phyloP scores from a whole-genome alignment of 2,797 vertebrate genomes.

The Myoxocephalus aenaeus region DNA sequence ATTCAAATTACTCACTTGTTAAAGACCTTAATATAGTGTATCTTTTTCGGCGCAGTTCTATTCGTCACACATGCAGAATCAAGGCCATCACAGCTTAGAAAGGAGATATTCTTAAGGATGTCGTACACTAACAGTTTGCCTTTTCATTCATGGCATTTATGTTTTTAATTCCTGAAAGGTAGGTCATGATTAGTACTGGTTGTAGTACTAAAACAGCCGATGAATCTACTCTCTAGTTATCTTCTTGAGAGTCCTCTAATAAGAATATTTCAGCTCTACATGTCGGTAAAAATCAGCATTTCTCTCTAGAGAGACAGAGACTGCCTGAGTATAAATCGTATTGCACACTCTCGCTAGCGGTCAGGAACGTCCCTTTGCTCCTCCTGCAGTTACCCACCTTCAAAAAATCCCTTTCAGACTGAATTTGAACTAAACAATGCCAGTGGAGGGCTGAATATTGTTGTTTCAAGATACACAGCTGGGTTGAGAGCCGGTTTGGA shows the following conservation, averaged over 20 bases:
- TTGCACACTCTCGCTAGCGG: background rate
- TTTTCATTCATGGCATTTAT: too few relatives aligned
- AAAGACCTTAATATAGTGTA: background rate
- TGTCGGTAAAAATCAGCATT: background rate
- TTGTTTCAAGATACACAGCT: background rate
- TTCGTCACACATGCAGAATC: background rate
- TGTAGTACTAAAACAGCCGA: background rate
- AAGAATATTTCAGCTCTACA: background rate
- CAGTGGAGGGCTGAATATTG: background rate
- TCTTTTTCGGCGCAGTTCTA: background rate
- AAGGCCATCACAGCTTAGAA: background rate
- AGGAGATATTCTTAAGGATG: background rate
- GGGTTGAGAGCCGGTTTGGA: constrained; percentile 8
- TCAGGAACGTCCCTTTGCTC: constrained; percentile 20
- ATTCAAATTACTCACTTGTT: background rate
- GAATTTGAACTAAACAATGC: constrained; percentile 25
- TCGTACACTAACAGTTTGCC: background rate
- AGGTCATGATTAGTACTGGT: background rate
- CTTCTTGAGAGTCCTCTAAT: background rate
- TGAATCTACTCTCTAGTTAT: background rate
- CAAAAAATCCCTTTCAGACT: background rate
- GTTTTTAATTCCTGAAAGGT: too few relatives aligned
- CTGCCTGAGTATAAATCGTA: background rate
- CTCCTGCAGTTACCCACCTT: background rate
- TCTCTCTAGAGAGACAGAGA: background rate